Percentiles rank a stretch among this genome's conserved stretches.
Evolutionary conservation across 2,113 vertebrate species (phyloP).

Genomic region (Puntigrus tetrazona): DNA sequence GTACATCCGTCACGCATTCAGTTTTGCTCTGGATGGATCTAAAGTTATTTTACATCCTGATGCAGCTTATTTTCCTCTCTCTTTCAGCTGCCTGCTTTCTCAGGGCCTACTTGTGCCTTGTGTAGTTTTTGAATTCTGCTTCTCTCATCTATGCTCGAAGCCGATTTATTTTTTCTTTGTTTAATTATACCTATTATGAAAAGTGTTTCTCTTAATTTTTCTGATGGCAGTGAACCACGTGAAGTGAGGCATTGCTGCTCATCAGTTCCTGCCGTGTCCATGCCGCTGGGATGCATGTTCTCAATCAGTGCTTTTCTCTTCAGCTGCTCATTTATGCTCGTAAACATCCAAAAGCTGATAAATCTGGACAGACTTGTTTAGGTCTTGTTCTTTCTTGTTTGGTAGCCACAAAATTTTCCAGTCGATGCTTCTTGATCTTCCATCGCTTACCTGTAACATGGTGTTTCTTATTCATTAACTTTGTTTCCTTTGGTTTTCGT

Average conservation of each 20-base stretch:
- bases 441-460: background rate
- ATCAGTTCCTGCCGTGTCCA: background rate
- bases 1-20: background rate
- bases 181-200: background rate
- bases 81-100: background rate
- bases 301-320: background rate
- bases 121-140: background rate
- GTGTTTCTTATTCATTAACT: background rate
- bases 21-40: background rate
- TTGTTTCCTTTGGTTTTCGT: background rate
- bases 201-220: background rate
- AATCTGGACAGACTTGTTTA: background rate
- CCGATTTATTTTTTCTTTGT: background rate
- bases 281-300: background rate
- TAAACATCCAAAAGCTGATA: background rate
- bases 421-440: background rate
- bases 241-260: background rate
- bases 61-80: background rate
- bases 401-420: background rate
- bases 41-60: background rate
- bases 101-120: background rate
- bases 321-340: background rate
- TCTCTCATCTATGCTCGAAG: no score
- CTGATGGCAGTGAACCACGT: background rate
- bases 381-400: background rate